Evolutionary conservation across 2,797 vertebrate species (phyloP), one percentile per base, ranked within the genome.

Genomic region (Lagodon rhomboides): DNA sequence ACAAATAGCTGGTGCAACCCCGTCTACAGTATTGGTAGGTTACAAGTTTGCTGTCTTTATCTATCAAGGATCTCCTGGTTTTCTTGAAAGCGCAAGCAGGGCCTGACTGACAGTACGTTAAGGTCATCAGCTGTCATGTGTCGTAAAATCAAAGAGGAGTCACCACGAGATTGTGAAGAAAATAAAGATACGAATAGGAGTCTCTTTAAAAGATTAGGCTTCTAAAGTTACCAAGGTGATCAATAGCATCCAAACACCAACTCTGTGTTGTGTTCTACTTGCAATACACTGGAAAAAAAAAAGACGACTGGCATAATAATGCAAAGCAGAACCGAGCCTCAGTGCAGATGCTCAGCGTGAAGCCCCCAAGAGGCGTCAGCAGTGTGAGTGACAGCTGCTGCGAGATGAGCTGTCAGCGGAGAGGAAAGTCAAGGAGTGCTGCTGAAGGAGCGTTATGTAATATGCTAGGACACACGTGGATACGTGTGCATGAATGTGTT

Each of bases 331-430:
- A 50, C 53, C 5, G 1, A 61, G 56, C n/a, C 20, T 80, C 43
- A 20, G 54, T 38, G 41, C 67, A 47, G 64, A 27, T 50, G 56
- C 76, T 78, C 59, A 59, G 50, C 80, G 63, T 55, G 18, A 77
- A 55, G 17, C 27, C 41, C 72, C 53, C 27, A 18, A 63, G 79
- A 72, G 55, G 68, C 25, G 12, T 41, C n/a, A 12, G 43, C 54
- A 4, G 13, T 25, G 38, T 77, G 85, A 92, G 80, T 84, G 87
- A 89, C 86, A 92, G 73, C 46, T 51, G 51, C 43, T 60, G 51
- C 73, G 65, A 82, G 73, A 18, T 25, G 13, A 71, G 47, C 73
- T 85, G 86, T 84, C 83, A 77, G 55, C 16, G 49, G 70, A 8
- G 30, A 64, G 56, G 76, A 82, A 78, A 82, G 83, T 83, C 76